Conservation (phyloP, 2,113 vertebrate species). For the Gobius niger region DNA sequence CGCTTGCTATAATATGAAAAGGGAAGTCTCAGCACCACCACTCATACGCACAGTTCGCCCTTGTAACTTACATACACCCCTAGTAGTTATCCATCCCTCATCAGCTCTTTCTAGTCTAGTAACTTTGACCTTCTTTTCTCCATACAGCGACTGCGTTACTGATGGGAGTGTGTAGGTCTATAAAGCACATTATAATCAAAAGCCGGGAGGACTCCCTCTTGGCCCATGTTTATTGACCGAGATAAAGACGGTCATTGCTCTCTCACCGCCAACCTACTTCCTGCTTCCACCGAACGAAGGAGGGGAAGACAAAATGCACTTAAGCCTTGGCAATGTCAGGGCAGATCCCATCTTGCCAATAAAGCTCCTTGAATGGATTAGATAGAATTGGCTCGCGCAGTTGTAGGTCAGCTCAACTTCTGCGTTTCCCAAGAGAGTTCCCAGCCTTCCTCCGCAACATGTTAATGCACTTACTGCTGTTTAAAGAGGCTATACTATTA, state of each 20-base stretch:
- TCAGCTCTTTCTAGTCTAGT: not conserved
- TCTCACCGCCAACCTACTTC: slow-evolving; percentile 56
- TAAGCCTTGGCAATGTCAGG: slow-evolving; percentile 53
- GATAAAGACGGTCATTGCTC: slow-evolving; percentile 60
- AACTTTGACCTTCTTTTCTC: not conserved
- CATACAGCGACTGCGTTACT: slow-evolving; percentile 8
- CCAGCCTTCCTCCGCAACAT: slow-evolving; percentile 27
- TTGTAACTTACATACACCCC: not conserved
- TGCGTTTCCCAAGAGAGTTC: not conserved
- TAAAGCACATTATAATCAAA: slow-evolving; percentile 51
- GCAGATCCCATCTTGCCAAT: slow-evolving; percentile 53
- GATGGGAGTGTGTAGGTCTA: slow-evolving; percentile 27
- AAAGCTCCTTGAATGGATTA: slow-evolving; percentile 58
- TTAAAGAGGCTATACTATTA: slow-evolving; percentile 33
- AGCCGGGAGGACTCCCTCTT: slow-evolving; percentile 48
- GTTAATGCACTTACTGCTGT: slow-evolving; percentile 55
- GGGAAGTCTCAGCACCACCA: too few relatives aligned
- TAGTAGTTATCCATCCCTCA: not conserved
- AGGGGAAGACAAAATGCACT: slow-evolving; percentile 48
- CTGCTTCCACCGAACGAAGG: slow-evolving; percentile 32
- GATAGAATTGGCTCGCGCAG: slow-evolving; percentile 31
- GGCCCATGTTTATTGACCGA: slow-evolving; percentile 62
- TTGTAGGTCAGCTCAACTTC: slow-evolving; percentile 32
- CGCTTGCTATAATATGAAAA: too few relatives aligned
- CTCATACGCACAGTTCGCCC: too few relatives aligned